Evolutionary conservation across 1,140 invertebrate genomes (phyloP), one percentile per base, ranked within the genome.

Genomic region (Pseudomyrmex pallidus): DNA sequence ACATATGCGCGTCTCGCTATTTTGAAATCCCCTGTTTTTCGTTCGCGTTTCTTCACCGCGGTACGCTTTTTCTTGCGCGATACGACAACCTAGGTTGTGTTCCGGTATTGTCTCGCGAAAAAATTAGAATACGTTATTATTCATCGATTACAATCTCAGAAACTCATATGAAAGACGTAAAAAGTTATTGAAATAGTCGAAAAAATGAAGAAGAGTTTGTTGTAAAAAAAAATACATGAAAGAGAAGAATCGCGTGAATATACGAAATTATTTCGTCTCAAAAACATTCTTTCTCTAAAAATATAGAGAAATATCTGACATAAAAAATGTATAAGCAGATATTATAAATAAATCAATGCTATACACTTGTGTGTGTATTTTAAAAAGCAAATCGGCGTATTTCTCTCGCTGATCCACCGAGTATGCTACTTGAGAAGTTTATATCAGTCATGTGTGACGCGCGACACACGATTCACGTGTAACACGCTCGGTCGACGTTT

Each of bases 1-100:
- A n/a, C 44, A n/a, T n/a, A 44, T 20, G 25, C 25, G 25, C 25
- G 25, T 80, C 59, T 80, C 44, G 44, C 22, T 61, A 22, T 80
- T 80, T 80, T 80, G 66, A 72, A 80, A 80, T 72, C 54, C 13
- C 44, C 35, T 35, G 35, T 35, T 35, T 80, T 80, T 56, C 66
- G 50, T 35, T 35, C 66, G 66, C 76, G 54, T 70, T 70, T 48
- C 35, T 67, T 54, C 15, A n/a, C 48, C 8, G 13, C 13, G 2
- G 5, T 15, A 48, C 22, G n/a, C 44, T 22, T 56, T 25, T 25
- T 61, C 25, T 44, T 52, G 17, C 56, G 74, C 25, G 46, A 54
- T 48, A n/a, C 25, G 61, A 77, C 66, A 54, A 59, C 15, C 44
- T 12, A n/a, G 22, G 20, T 70, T 70, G 35, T 35, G 35, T 35